phyloP scores from a whole-genome alignment of 1,140 invertebrate species.

The Chrysoperla carnea region DNA sequence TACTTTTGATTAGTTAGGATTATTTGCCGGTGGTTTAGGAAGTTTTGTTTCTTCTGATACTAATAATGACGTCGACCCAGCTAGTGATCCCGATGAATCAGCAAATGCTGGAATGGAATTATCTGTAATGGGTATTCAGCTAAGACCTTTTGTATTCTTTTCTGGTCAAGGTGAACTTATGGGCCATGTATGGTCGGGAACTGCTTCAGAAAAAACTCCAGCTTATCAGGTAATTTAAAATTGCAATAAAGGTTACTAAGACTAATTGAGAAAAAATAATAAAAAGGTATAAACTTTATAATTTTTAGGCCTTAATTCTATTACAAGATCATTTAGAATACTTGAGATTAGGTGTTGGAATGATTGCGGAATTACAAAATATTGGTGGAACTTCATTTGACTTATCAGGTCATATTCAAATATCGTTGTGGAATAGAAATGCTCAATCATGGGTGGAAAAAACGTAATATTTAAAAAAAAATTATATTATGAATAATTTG shows the following conservation, averaged over 20 bases:
- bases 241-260: not conserved
- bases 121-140: conserved; percentile 52
- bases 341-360: conserved; percentile 53
- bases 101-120: conserved; percentile 76
- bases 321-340: conserved; percentile 56
- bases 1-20: conserved; percentile 38
- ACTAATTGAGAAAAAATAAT: not conserved
- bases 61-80: conserved; percentile 15
- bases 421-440: conserved; percentile 77
- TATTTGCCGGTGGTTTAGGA: conserved; percentile 63
- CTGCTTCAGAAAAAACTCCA: conserved; percentile 61
- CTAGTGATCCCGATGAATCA: conserved; percentile 28
- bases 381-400: conserved; percentile 64
- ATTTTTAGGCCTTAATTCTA: conserved; percentile 42
- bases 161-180: conserved; percentile 68
- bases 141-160: conserved; percentile 75
- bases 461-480: conserved; percentile 26
- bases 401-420: conserved; percentile 62
- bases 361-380: conserved; percentile 48
- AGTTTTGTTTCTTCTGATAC: conserved; percentile 40
- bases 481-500: too few relatives aligned
- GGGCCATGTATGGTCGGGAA: conserved; percentile 77
- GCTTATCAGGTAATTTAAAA: conserved; percentile 47
- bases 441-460: conserved; percentile 66
- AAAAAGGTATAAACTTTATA: too few relatives aligned